These are phyloP conservation scores for Polyommatus iphigenia DNA, from an alignment of 2,888 invertebrate genomes.

Conservation along the genomic window DNA sequence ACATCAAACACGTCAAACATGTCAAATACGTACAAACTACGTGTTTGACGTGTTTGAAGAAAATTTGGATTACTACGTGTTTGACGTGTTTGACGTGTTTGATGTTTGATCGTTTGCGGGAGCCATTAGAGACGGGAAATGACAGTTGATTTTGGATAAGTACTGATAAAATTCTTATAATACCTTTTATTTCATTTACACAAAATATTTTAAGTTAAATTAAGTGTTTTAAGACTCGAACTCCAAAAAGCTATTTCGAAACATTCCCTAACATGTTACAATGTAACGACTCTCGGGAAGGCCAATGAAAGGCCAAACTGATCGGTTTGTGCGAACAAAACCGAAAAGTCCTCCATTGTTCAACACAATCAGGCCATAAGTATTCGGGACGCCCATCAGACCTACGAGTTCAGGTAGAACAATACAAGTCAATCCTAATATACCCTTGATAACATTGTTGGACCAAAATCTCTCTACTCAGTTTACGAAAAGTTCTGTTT, in stretches of 20 bases:
- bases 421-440: background rate
- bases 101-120: too few relatives aligned
- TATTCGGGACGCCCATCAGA: background rate
- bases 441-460: background rate
- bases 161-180: background rate
- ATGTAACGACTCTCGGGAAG: background rate
- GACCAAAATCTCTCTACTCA: background rate
- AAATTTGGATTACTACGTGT: too few relatives aligned
- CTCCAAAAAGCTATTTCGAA: background rate
- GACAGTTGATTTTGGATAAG: too few relatives aligned
- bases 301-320: background rate
- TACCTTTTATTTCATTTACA: too few relatives aligned
- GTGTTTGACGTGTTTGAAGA: too few relatives aligned
- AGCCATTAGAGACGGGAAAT: too few relatives aligned
- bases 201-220: background rate
- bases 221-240: background rate
- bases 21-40: too few relatives aligned
- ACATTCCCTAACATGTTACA: background rate
- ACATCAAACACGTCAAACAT: too few relatives aligned
- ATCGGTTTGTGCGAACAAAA: background rate
- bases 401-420: background rate
- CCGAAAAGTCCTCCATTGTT: background rate
- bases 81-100: too few relatives aligned
- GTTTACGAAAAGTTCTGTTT: background rate
- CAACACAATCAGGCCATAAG: conserved; percentile 1